Conservation (phyloP, 92 coral and sea anemone species). For the Isaurus tuberculatus region DNA sequence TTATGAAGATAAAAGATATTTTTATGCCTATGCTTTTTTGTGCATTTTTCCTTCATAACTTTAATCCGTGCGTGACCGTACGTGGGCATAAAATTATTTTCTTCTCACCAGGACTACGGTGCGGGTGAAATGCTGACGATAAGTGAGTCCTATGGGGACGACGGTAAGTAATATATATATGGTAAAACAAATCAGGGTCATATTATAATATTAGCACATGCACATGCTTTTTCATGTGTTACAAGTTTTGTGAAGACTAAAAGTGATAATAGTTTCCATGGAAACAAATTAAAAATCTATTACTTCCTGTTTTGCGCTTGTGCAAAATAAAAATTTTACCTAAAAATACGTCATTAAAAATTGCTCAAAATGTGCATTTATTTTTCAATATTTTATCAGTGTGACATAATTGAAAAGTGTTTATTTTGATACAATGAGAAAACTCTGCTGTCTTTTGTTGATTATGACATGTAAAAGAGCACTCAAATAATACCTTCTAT, state of each 20-base stretch:
- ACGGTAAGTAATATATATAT: constrained; percentile 41
- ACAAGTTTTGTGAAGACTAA: too few relatives aligned
- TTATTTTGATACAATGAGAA: too few relatives aligned
- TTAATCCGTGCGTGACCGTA: neutral
- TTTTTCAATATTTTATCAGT: too few relatives aligned
- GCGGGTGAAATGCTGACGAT: constrained; percentile 71
- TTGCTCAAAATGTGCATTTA: neutral
- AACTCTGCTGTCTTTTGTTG: too few relatives aligned
- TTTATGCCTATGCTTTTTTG: neutral
- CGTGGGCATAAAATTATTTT: constrained; percentile 1
- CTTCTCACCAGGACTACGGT: constrained; percentile 38
- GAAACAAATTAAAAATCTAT: neutral
- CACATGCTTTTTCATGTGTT: neutral
- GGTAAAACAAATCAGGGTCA: neutral
- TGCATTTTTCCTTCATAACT: neutral
- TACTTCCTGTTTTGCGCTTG: neutral
- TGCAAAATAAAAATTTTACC: neutral
- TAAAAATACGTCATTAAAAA: too few relatives aligned
- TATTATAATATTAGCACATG: neutral
- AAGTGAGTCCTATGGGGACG: constrained; percentile 74
- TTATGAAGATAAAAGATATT: too few relatives aligned
- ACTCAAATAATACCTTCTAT: too few relatives aligned
- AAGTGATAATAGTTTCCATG: neutral
- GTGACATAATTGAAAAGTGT: too few relatives aligned
- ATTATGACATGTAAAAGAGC: too few relatives aligned